Percentiles rank a stretch among this genome's conserved stretches.
Conservation (phyloP, 2,888 invertebrate genomes). For the Cyclophora albipunctata region DNA sequence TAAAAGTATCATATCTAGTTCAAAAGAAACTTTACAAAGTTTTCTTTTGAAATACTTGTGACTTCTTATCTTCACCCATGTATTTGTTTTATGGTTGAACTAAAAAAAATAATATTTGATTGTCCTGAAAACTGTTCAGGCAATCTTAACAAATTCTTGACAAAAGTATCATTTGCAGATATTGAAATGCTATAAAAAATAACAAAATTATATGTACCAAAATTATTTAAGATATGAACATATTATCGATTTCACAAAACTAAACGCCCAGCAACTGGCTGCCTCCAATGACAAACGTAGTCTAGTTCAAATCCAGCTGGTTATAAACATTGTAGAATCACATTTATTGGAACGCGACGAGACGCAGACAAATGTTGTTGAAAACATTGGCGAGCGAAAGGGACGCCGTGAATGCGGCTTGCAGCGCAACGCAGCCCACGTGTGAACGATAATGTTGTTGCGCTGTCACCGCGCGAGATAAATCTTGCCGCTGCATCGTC, state of each 20-base stretch:
- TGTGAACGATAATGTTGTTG: constrained; percentile 44
- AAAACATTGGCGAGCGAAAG: constrained; percentile 31
- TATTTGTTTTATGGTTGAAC: background rate
- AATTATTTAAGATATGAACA: too few relatives aligned
- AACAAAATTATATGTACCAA: too few relatives aligned
- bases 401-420: constrained; percentile 25
- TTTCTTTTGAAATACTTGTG: too few relatives aligned
- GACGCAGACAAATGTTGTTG: constrained; percentile 26
- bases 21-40: too few relatives aligned
- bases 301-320: constrained; percentile 21
- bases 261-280: constrained; percentile 13
- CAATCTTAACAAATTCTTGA: too few relatives aligned
- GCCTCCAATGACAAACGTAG: constrained; percentile 17
- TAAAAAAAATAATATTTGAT: too few relatives aligned
- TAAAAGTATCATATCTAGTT: constrained; percentile 15
- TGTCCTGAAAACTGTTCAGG: too few relatives aligned
- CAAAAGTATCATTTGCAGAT: too few relatives aligned
- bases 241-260: too few relatives aligned
- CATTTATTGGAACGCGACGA: constrained; percentile 25
- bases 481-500: constrained; percentile 27
- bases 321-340: constrained; percentile 27
- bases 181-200: too few relatives aligned
- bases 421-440: constrained; percentile 31
- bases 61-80: background rate
- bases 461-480: constrained; percentile 39